Percentiles rank a stretch among this genome's conserved stretches.
Conservation (phyloP, 2,888 invertebrate genomes). For the Alentia gelatinosa region DNA sequence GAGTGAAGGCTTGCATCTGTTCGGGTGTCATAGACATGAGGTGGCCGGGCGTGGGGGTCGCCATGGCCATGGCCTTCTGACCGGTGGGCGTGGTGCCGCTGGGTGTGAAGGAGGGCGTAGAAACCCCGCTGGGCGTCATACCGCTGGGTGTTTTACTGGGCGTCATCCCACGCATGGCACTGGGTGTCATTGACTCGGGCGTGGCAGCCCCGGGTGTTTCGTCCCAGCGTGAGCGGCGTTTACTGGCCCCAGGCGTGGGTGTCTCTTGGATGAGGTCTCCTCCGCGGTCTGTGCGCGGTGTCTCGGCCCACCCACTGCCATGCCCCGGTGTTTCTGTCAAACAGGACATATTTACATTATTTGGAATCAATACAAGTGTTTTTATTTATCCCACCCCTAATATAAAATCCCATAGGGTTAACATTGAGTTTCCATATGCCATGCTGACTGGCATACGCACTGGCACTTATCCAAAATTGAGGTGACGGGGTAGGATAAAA, state of each 20-base stretch:
- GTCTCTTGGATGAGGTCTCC: constrained; percentile 88
- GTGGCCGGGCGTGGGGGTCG: constrained; percentile 97
- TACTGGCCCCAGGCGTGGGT: constrained; percentile 96
- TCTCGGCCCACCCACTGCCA: constrained; percentile 99
- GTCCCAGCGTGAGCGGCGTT: constrained; percentile 98
- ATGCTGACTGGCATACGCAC: too few species aligned
- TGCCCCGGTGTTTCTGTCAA: constrained; percentile 94
- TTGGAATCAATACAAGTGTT: too few species aligned
- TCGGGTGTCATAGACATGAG: constrained; percentile 99
- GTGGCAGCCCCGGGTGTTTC: constrained; percentile 90
- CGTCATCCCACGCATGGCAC: constrained; percentile 81
- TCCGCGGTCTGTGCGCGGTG: constrained; percentile 94
- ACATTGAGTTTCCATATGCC: too few species aligned
- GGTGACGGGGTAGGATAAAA: too few species aligned
- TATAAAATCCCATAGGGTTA: too few species aligned
- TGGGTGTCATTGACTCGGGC: constrained; percentile 78
- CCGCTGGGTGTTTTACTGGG: constrained; percentile 81
- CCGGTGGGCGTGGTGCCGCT: constrained; percentile 81
- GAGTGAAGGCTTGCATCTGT: constrained; percentile 97
- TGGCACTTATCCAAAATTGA: too few species aligned
- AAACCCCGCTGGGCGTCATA: constrained; percentile 64
- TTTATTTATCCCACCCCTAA: too few species aligned
- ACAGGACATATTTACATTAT: too few species aligned
- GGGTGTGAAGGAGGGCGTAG: constrained; percentile 80
- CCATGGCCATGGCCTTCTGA: constrained; percentile 98